A percentile compares a stretch with the other conserved stretches of the same genome.
phyloP scores from a whole-genome alignment of 2,797 vertebrate species.

The Betta splendens region DNA sequence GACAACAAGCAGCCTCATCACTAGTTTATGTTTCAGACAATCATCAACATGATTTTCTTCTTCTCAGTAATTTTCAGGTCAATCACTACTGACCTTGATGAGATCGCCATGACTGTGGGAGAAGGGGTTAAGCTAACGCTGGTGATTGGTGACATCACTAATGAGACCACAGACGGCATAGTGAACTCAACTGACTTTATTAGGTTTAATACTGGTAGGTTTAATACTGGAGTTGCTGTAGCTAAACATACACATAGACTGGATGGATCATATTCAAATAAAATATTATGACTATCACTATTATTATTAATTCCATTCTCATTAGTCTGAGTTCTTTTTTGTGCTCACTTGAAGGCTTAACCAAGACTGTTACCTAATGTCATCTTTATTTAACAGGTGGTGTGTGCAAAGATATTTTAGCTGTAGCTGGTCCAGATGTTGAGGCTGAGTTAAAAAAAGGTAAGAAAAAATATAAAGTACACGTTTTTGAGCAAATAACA shows the following conservation, averaged over 20 bases:
- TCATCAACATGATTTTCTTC: background rate
- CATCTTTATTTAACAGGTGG: constrained; percentile 31
- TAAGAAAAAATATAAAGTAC: constrained; percentile 22
- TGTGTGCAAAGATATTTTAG: constrained; percentile 73
- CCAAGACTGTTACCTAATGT: background rate
- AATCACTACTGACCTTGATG: constrained; percentile 66
- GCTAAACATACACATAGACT: no score
- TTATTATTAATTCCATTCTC: no score
- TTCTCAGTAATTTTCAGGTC: constrained; percentile 61
- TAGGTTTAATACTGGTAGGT: constrained; percentile 44
- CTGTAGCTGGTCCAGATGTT: constrained; percentile 56
- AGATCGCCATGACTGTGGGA: constrained; percentile 46
- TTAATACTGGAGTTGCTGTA: background rate
- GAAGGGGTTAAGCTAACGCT: constrained; percentile 49
- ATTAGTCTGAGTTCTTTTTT: no score
- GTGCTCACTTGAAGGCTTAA: no score
- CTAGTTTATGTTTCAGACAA: background rate
- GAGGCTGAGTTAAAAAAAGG: constrained; percentile 53
- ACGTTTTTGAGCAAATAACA: no score
- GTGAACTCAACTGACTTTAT: constrained; percentile 76
- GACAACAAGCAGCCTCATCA: no score
- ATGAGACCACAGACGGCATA: constrained; percentile 70
- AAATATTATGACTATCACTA: no score
- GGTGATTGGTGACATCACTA: constrained; percentile 75
- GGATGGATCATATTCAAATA: no score